Evolutionary conservation across 2,797 vertebrate species (phyloP), one percentile per base, ranked within the genome.

Genomic region (Echiichthys vipera): DNA sequence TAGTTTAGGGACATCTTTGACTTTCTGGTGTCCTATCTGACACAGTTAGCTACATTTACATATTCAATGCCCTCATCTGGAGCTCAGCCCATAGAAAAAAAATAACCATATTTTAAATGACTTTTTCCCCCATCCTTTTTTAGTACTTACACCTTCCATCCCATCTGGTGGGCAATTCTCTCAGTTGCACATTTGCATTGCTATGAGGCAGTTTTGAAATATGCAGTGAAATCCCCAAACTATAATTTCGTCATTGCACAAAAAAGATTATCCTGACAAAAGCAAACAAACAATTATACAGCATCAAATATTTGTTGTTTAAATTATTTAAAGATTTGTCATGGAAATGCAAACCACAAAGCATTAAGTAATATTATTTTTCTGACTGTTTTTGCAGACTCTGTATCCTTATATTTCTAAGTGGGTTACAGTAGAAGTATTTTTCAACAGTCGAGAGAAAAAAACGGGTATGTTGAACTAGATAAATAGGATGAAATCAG

Each of bases 401-500:
- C 20, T 74, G 32, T 43, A 18, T 58, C 11, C 1, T 37, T 30
- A 57, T 29, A 76, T 56, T 80, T 73, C 29, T 49, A 81, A 75
- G 30, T 43, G 17, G 13, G 34, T 39, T 71, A 50, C 40, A 29
- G 36, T 37, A 57, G 22, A 13, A 54, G 27, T 7, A 30, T 64
- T 77, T 81, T 71, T 3, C 37, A 40, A 62, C 58, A 81, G 46
- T 46, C 24, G 29, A 65, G 24, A 69, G 13, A 57, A 65, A 70
- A 77, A 40, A 67, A 78, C 14, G 56, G 43, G 53, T 70, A 74
- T 74, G 66, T 57, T 88, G 87, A 88, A 90, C 87, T 81, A 92
- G 75, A 86, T 86, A 88, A 90, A 88, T 65, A 82, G 81, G 83
- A 88, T 88, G 62, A 84, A 92, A 91, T 90, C 78, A 90, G 84